Base-by-base conservation (phyloP, 1,140 invertebrate genomes). In the Scaptomyza montana region DNA sequence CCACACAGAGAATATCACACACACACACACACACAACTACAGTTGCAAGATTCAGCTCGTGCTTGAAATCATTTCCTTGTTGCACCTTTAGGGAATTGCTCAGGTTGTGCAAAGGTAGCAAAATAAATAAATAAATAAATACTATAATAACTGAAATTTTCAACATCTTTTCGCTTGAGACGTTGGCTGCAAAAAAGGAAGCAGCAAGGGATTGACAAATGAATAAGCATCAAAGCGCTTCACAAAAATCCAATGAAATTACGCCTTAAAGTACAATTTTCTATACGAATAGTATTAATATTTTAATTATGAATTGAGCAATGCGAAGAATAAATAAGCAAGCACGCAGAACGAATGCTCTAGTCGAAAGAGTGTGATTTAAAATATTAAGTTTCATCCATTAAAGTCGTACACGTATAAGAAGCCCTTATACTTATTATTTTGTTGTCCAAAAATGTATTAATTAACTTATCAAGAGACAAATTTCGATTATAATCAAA, bases 1-100 rank as follows among this genome's bases (percentile, higher is more conserved):
- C 33, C 10, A 5, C n/a, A 9, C 33, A 36, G 7, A 36, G 33
- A 9, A 36, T 36, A 36, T 16, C 64, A 19, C n/a, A 67, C 46
- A 60, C 47, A 10, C 13, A 46, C 30, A 53, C 10, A n/a, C 19
- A 43, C 2, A 54, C 33, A 33, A 8, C 5, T 5, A n/a, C 12
- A 28, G 10, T 12, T 19, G 9, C 21, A 47, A n/a, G n/a, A n/a
- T 43, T 5, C n/a, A 19, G 21, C 45, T 62, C 45, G 67, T 55
- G 69, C 69, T 60, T 47, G 41, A 72, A 67, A 47, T 59, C 55
- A 60, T 67, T 59, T 72, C 30, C 55, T 66, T 46, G 55, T 59
- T 72, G 69, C 69, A 72, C 63, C 69, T 72, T 72, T 28, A 25
- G 63, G 69, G 69, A 72, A 60, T 67, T 67, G 68, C 53, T 54